Conservation (phyloP, 2,888 invertebrate genomes). For the Erebia palarica region DNA sequence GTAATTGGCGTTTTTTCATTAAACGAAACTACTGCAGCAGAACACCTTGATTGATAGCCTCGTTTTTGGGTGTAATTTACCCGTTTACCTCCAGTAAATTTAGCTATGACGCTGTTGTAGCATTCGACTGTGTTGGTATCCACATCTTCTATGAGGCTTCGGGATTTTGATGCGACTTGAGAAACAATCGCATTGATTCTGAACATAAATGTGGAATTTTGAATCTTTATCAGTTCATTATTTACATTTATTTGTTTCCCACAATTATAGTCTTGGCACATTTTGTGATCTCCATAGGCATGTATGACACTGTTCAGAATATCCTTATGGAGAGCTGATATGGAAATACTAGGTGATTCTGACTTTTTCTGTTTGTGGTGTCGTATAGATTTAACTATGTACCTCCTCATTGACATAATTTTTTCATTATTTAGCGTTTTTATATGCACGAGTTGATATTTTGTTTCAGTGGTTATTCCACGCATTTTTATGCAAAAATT, state of each 20-base stretch:
- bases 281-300: not conserved
- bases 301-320: not conserved
- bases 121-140: no score
- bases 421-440: not conserved
- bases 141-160: no score
- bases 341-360: not conserved
- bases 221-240: not conserved
- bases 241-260: not conserved
- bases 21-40: conserved; percentile 15
- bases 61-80: conserved; percentile 20
- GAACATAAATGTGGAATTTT: not conserved
- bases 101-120: conserved; percentile 11
- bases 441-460: not conserved
- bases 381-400: not conserved
- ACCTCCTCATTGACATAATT: not conserved
- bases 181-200: no score
- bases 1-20: conserved; percentile 22
- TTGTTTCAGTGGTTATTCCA: not conserved
- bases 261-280: conserved; percentile 1
- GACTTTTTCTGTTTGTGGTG: not conserved
- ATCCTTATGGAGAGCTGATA: not conserved
- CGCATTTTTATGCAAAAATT: not conserved
- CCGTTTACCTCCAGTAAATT: conserved; percentile 30
- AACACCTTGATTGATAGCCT: conserved; percentile 21
- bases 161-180: no score